Conservation (phyloP, 2,888 invertebrate genomes). For the Patella caerulea region DNA sequence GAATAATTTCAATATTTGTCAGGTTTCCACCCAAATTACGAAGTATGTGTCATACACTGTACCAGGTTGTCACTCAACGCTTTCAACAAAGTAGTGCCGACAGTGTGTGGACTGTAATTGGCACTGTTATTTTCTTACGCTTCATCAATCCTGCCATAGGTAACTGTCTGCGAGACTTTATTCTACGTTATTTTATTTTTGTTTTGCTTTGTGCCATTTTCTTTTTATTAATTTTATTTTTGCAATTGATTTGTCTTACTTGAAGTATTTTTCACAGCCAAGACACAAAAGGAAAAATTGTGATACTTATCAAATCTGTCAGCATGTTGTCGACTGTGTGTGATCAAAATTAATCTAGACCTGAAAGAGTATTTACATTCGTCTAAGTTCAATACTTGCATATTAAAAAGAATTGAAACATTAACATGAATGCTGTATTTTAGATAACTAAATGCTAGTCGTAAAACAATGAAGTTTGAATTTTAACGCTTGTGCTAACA, state of each 20-base stretch:
- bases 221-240: not conserved
- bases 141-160: conserved; percentile 97
- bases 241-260: not conserved
- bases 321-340: too few relatives aligned
- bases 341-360: too few relatives aligned
- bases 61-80: conserved; percentile 76
- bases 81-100: conserved; percentile 69
- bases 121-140: conserved; percentile 94
- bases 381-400: too few relatives aligned
- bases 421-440: too few relatives aligned
- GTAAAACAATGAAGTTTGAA: too few relatives aligned
- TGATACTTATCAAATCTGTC: too few relatives aligned
- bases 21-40: conserved; percentile 93
- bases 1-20: conserved; percentile 18
- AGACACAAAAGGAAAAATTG: too few relatives aligned
- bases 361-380: too few relatives aligned
- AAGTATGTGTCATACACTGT: conserved; percentile 96
- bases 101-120: conserved; percentile 81
- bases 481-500: too few relatives aligned
- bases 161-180: conserved; percentile 42
- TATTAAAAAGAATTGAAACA: too few relatives aligned
- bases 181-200: not conserved
- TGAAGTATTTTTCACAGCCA: too few relatives aligned
- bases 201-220: conserved; percentile 11
- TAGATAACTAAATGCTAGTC: too few relatives aligned